Base-by-base conservation (phyloP, 2,113 vertebrate species). In the Pogona vitticeps region DNA sequence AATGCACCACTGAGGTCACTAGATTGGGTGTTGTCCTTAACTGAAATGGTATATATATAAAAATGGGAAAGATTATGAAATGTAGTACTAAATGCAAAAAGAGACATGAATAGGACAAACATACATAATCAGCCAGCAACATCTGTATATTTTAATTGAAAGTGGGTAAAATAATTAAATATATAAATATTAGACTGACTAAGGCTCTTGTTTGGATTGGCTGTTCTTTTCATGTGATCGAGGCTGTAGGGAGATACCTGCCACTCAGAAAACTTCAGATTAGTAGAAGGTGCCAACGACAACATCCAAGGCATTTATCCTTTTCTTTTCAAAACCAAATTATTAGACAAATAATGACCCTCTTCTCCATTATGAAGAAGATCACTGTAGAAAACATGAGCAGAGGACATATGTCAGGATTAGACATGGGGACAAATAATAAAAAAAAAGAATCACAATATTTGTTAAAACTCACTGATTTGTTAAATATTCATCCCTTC, bases 1-100 rank as follows among this genome's bases (percentile, higher is more conserved):
- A 93, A 80, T 90, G 94, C 92, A 88, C 79, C 83, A 15, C 2
- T 87, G 86, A 86, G 73, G 68, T 82, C 88, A 90, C 26, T 21
- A 75, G n/a, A 42, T 71, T 79, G 86, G 90, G 14, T 84, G 58
- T 84, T 85, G 36, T 86, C 31, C 59, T 92, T 82, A 80, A 59
- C 59, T 85, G 33, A 84, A 90, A 92, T 68, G 26, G 18, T 83
- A 59, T 31, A n/a, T 3, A n/a, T 31, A 63, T 38, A 28, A 26
- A 38, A 38, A 83, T 5, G 6, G n/a, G 46, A 10, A 52, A 5
- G 28, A 9, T 68, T 68, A 31, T 68, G 28, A 0, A 2, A 72
- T 71, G 76, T 76, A 31, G n/a, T 68, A 90, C 59, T 0, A 36
- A 82, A 83, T 90, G 63, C 85, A 2, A 82, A 14, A 89, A 61